Conservation (phyloP, 2,888 invertebrate species). For the Agrilus mali region DNA sequence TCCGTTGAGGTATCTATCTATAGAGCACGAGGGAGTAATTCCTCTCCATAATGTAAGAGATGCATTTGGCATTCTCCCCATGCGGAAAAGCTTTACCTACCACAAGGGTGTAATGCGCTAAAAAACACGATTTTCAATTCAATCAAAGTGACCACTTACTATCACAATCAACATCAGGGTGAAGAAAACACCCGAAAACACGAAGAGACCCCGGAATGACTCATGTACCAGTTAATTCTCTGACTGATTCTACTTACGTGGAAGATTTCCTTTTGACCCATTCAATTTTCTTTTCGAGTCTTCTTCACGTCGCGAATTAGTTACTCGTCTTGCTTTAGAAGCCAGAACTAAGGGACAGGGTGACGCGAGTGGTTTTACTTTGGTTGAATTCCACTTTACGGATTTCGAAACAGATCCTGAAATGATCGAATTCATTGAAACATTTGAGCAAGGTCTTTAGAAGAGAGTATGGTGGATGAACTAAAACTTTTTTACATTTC, state of each 20-base stretch:
- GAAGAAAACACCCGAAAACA: slow-evolving; percentile 91
- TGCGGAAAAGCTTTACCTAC: slow-evolving; percentile 91
- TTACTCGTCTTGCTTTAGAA: slow-evolving; percentile 85
- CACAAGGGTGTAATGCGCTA: slow-evolving; percentile 96
- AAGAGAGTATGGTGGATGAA: slow-evolving; percentile 75
- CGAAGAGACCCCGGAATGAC: slow-evolving; percentile 77
- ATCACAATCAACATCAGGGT: slow-evolving; percentile 69
- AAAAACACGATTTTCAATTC: slow-evolving; percentile 96
- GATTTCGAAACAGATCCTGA: slow-evolving; percentile 92
- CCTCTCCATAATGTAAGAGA: slow-evolving; percentile 75
- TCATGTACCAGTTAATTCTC: slow-evolving; percentile 88
- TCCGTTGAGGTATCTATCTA: slow-evolving; percentile 91
- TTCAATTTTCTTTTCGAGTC: slow-evolving; percentile 85
- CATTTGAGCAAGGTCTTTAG: slow-evolving; percentile 77
- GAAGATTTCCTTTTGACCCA: slow-evolving; percentile 97
- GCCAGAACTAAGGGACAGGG: slow-evolving; percentile 61
- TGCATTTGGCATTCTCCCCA: slow-evolving; percentile 96
- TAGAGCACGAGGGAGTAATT: slow-evolving; percentile 65
- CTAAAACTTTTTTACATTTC: slow-evolving; percentile 83
- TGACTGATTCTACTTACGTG: slow-evolving; percentile 94
- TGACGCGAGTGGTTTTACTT: slow-evolving; percentile 87
- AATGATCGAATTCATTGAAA: slow-evolving; percentile 94
- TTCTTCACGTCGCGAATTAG: slow-evolving; percentile 75
- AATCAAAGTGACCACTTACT: slow-evolving; percentile 97
- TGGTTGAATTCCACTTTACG: slow-evolving; percentile 98